Evolutionary conservation across 2,888 invertebrate species (phyloP).

Genomic region (Acleris cristana): DNA sequence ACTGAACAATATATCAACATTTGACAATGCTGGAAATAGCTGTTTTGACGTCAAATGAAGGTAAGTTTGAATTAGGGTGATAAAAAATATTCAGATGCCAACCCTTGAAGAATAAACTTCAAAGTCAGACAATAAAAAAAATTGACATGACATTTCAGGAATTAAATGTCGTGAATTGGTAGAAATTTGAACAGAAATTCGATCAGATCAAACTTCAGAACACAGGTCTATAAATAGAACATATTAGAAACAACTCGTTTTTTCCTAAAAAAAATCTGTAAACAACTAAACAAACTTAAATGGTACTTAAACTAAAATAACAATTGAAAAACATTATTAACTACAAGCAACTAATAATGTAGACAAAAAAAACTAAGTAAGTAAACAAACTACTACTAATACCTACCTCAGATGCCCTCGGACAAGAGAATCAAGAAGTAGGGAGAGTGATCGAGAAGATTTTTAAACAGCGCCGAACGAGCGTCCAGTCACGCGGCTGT

Average conservation of each 20-base stretch:
- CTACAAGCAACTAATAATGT: slow-evolving; percentile 2
- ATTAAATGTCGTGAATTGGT: not conserved
- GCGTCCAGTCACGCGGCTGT: slow-evolving; percentile 59
- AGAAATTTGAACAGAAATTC: not conserved
- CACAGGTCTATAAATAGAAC: not conserved
- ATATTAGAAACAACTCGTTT: too few relatives aligned
- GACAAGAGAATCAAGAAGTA: slow-evolving; percentile 64
- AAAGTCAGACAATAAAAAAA: not conserved
- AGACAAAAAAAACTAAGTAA: slow-evolving; percentile 32
- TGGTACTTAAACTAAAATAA: slow-evolving; percentile 2
- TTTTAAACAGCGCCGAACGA: slow-evolving; percentile 54
- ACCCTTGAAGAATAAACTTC: not conserved
- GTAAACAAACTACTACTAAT: slow-evolving; percentile 28
- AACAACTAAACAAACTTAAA: not conserved
- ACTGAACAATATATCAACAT: slow-evolving; percentile 34
- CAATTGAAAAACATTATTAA: not conserved
- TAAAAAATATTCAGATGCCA: too few relatives aligned
- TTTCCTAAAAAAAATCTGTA: not conserved
- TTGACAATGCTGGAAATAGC: slow-evolving; percentile 22
- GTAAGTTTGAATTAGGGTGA: not conserved
- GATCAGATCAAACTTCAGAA: not conserved
- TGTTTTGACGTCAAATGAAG: not conserved
- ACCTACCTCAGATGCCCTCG: slow-evolving; percentile 52
- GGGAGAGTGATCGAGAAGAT: slow-evolving; percentile 70
- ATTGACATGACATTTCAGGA: not conserved